Percentiles rank a stretch among this genome's conserved stretches.
These are phyloP conservation scores for Apomyelois bistriatella DNA, from an alignment of 2,888 invertebrate genomes.

Conservation along the genomic window DNA sequence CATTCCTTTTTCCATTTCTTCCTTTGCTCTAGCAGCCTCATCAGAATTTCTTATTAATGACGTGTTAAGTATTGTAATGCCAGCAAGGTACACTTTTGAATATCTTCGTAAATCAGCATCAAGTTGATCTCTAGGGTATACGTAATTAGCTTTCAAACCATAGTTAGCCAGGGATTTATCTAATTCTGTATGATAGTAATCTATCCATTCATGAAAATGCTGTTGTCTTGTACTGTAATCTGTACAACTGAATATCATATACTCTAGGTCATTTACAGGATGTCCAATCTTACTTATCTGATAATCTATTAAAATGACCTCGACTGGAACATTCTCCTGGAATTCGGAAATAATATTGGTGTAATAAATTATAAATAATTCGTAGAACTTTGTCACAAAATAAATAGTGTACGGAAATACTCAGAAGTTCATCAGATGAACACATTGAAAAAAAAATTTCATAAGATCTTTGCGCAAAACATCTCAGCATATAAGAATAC, in stretches of 20 bases:
- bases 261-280: conserved; percentile 35
- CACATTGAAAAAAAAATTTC: too few relatives aligned
- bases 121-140: conserved; percentile 35
- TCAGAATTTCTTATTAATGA: conserved; percentile 23
- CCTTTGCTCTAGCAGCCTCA: conserved; percentile 24
- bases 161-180: conserved; percentile 28
- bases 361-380: not conserved
- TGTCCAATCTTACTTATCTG: conserved; percentile 32
- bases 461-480: too few relatives aligned
- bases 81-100: conserved; percentile 19
- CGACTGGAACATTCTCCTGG: conserved; percentile 29
- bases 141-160: conserved; percentile 28
- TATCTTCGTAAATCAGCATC: conserved; percentile 35
- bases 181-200: conserved; percentile 30
- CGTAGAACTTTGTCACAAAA: too few relatives aligned
- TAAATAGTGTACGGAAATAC: too few relatives aligned
- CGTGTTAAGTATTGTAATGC: conserved; percentile 18
- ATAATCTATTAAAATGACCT: conserved; percentile 41
- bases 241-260: conserved; percentile 40
- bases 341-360: conserved; percentile 16
- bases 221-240: conserved; percentile 33
- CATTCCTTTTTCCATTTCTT: conserved; percentile 15
- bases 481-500: too few relatives aligned
- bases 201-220: conserved; percentile 29
- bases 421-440: too few relatives aligned